phyloP scores from a whole-genome alignment of 2,888 invertebrate genomes.

The Brenthis daphne region DNA sequence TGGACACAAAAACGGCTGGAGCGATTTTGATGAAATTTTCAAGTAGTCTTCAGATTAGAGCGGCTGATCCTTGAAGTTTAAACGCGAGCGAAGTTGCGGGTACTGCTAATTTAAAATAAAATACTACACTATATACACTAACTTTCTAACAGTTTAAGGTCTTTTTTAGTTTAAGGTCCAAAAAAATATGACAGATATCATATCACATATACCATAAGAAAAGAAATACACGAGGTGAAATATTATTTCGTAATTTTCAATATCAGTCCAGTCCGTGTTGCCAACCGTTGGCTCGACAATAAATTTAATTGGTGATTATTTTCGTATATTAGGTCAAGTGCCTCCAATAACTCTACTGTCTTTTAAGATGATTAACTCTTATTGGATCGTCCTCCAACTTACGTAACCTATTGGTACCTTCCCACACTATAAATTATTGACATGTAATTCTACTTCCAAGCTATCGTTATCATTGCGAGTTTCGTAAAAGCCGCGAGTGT shows the following conservation, averaged over 20 bases:
- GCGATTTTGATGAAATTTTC: too few relatives aligned
- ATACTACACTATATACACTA: too few relatives aligned
- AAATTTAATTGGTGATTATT: slow-evolving; percentile 64
- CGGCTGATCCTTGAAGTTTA: too few relatives aligned
- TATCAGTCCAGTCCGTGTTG: slow-evolving; percentile 24
- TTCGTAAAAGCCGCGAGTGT: too few relatives aligned
- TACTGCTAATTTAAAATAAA: too few relatives aligned
- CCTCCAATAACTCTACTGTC: slow-evolving; percentile 43
- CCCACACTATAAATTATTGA: slow-evolving; percentile 7
- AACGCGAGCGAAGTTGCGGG: too few relatives aligned
- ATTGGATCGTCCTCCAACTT: slow-evolving; percentile 42
- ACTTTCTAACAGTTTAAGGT: too few relatives aligned
- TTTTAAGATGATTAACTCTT: slow-evolving; percentile 40
- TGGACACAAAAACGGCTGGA: too few relatives aligned
- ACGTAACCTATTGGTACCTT: slow-evolving; percentile 22
- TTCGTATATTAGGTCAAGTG: slow-evolving; percentile 57
- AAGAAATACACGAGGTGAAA: neutral
- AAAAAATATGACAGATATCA: neutral
- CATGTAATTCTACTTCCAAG: neutral
- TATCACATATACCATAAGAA: neutral
- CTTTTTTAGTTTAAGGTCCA: too few relatives aligned
- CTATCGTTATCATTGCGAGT: neutral
- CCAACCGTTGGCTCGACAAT: slow-evolving; percentile 44
- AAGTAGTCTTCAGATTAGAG: too few relatives aligned
- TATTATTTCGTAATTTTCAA: slow-evolving; percentile 7